Base-by-base conservation (phyloP, 2,888 invertebrate genomes). In the Lutraria lutraria region DNA sequence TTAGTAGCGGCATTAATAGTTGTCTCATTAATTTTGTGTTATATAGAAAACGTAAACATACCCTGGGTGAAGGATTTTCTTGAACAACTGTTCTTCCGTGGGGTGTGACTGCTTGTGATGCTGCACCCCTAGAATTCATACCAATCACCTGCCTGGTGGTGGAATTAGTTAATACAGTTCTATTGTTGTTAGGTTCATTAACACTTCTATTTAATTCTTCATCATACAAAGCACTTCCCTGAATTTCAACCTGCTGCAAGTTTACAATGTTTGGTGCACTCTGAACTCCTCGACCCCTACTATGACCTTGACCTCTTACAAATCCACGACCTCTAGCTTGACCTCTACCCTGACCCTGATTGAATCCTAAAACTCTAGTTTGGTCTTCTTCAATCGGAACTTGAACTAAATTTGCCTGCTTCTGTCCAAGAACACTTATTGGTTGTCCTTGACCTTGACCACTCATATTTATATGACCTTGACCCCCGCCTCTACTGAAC, bases 221-320 rank as follows among this genome's bases (percentile, higher is more conserved):
- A 25, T 86, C 88, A 63, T 60, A 83, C 79, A 83, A 68, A 34
- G 63, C 29, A 84, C 54, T 83, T 12, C 81, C 89, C 63, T 80
- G 63, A 15, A 89, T 84, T 72, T 68, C 76, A 6, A 89, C 89
- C 63, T 89, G 86, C 81, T 86, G 83, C n/a, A 89, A 68, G 25
- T 80, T 83, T 52, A 56, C 79, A 19, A 80, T 53, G 43, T 34
- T 83, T 29, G 43, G 76, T 31, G 43, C 53, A 53, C 63, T 82
- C n/a, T 25, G 82, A 21, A 68, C 63, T 72, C 85, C 88, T 52
- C 52, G 85, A 82, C 82, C 60, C 52, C 86, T 60, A 31, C 52
- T 29, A 25, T 72, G 60, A 43, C 84, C 84, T 31, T 83, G 85
- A 81, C 82, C 60, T 43, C 8, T 43, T 4, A 43, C 43, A 43